Conservation (phyloP, 2,888 invertebrate genomes). For the Euzetes globulus region DNA sequence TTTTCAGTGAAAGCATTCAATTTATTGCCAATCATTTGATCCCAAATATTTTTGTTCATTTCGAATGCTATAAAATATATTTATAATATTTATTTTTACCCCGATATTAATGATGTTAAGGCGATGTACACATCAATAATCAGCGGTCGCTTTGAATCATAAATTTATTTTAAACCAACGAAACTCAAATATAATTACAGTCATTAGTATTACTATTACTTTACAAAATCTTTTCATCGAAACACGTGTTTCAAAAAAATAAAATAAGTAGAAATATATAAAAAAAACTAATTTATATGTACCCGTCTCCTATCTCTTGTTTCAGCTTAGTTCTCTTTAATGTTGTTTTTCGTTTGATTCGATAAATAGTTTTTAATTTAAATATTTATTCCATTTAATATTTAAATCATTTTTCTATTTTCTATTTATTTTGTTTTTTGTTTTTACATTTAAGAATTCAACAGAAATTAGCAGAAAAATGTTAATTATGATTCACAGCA, state of each 20-base stretch:
- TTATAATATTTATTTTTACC: slow-evolving; percentile 10
- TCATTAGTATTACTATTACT: not conserved
- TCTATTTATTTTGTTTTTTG: not conserved
- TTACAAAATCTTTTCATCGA: not conserved
- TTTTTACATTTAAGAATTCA: not conserved
- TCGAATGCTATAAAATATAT: slow-evolving; percentile 3
- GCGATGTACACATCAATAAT: slow-evolving; percentile 21
- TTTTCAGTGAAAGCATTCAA: not conserved
- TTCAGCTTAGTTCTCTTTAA: not conserved
- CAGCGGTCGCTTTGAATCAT: not conserved
- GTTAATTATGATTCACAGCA: not conserved
- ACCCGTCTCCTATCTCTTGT: too few relatives aligned
- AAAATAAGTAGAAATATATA: not conserved
- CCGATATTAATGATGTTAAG: slow-evolving; percentile 17
- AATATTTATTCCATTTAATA: not conserved
- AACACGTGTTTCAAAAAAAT: not conserved
- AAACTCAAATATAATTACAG: slow-evolving; percentile 19
- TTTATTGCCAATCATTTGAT: not conserved
- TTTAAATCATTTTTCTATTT: not conserved
- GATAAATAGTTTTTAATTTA: not conserved
- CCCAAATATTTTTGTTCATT: not conserved
- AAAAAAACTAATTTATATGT: too few relatives aligned
- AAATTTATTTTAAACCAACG: slow-evolving; percentile 8
- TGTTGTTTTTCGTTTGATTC: not conserved
- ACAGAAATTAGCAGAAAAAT: not conserved